Percentiles rank a stretch among this genome's conserved stretches.
Evolutionary conservation across 2,888 invertebrate genomes (phyloP).

Genomic region (Drosophila niveifrons): DNA sequence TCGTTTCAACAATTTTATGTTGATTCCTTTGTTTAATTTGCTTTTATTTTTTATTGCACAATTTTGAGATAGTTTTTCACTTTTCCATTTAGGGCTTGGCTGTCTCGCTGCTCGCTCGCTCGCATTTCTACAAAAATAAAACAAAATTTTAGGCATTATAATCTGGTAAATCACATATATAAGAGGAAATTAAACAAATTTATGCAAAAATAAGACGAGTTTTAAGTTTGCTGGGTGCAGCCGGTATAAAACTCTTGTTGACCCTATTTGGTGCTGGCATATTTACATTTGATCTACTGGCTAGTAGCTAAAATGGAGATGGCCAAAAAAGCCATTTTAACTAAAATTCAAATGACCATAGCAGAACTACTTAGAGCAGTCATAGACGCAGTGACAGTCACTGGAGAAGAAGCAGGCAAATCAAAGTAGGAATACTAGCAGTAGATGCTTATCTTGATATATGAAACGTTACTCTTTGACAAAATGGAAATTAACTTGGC

Average conservation of each 20-base stretch:
- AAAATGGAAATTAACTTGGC: constrained; percentile 47
- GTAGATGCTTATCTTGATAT: constrained; percentile 52
- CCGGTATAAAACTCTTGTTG: constrained; percentile 34
- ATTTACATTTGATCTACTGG: constrained; percentile 64
- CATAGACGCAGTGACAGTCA: constrained; percentile 6
- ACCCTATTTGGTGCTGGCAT: constrained; percentile 52
- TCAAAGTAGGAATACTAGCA: constrained; percentile 20
- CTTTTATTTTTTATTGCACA: constrained; percentile 63
- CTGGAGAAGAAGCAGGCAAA: constrained; percentile 14
- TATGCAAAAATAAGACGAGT: constrained; percentile 43
- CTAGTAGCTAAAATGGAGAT: constrained; percentile 50
- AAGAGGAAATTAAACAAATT: constrained; percentile 35
- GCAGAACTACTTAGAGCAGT: constrained; percentile 38
- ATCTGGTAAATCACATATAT: constrained; percentile 25
- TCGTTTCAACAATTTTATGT: constrained; percentile 21
- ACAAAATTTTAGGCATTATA: constrained; percentile 39
- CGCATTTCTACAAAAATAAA: constrained; percentile 54
- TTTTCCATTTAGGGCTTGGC: constrained; percentile 42
- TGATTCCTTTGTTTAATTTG: constrained; percentile 45
- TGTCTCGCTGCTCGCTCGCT: constrained; percentile 48
- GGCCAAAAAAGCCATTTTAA: constrained; percentile 25
- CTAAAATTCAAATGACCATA: constrained; percentile 39
- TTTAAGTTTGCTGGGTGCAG: constrained; percentile 43
- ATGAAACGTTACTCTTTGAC: constrained; percentile 45
- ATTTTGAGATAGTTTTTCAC: constrained; percentile 58